Evolutionary conservation across 1,140 invertebrate species (phyloP).

Genomic region (Colletes gigas): DNA sequence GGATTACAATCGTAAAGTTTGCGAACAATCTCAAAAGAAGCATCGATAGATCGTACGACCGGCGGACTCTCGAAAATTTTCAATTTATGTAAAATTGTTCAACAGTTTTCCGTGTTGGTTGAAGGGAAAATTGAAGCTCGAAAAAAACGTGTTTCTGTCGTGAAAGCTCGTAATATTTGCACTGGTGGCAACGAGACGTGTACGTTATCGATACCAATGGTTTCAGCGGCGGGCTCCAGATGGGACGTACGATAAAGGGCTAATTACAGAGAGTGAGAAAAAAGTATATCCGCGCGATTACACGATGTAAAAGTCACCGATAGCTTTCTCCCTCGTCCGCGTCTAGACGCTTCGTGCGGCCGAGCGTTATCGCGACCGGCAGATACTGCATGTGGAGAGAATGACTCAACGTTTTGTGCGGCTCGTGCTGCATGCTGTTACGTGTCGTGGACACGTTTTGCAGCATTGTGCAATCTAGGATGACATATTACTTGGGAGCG

Average conservation of each 20-base stretch:
- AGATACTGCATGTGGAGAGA: slow-evolving; percentile 49
- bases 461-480: slow-evolving; percentile 54
- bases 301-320: slow-evolving; percentile 40
- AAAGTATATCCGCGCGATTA: slow-evolving; percentile 25
- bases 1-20: no score
- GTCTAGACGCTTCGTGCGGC: slow-evolving; percentile 58
- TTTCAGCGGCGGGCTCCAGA: neutral
- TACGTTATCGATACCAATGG: slow-evolving; percentile 10
- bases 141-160: neutral
- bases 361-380: slow-evolving; percentile 33
- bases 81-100: no score
- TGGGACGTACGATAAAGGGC: slow-evolving; percentile 55
- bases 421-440: slow-evolving; percentile 44
- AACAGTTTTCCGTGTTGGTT: no score
- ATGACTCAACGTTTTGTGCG: slow-evolving; percentile 59
- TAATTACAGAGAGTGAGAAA: slow-evolving; percentile 65
- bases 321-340: slow-evolving; percentile 36
- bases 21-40: no score
- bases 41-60: no score
- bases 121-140: no score
- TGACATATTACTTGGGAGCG: slow-evolving; percentile 50
- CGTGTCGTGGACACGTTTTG: slow-evolving; percentile 53
- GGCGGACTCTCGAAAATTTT: no score
- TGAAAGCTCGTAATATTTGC: neutral
- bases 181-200: neutral